Base-by-base conservation (phyloP, 23 tunicate species). In the Oikopleura vanhoeffeni region DNA sequence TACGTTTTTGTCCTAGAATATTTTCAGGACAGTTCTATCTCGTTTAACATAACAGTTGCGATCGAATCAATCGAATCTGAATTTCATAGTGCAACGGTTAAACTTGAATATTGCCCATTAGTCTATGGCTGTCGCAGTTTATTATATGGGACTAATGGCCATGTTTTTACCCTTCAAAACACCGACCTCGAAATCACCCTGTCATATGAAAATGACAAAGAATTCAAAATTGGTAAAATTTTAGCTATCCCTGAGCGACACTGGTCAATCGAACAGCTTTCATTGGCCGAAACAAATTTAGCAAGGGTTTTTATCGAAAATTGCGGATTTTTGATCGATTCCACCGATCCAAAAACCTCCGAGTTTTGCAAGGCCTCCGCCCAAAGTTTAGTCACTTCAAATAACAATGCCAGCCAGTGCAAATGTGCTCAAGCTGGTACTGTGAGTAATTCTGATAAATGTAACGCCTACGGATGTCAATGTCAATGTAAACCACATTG, bases 351-450 rank as follows among this genome's bases (percentile, higher is more conserved):
- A 18, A 30, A 71, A 2, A 71, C 33, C 33, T 2, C 35, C 2
- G 33, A 71, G 8, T 88, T 90, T 41, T 94, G 98, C 77, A 84
- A 82, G 39, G 77, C 85, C 1, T 77, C 87, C 1, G 86, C 87
- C 49, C 87, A 88, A 64, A 88, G 92, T 18, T 76, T 94, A 18
- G 87, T 94, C 38, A 71, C 32, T 18, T 71, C 79, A 38, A 71
- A 71, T 30, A 13, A 33, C 36, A 32, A 71, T 28, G 34, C 79
- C 3, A 28, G 32, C 39, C 87, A 40, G 40, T 94, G 98, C 84
- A 83, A 90, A 76, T 94, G 98, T 41, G 91, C 98, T 33, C 91
- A 88, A 4, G 98, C 94, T 40, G 98, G 98, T 41, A 94, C 98
- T 0, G 84, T 90, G 30, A 91, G 95, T 38, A 91, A 94, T 28